Conservation (phyloP, 2,888 invertebrate species). For the Heliconius charithonia region DNA sequence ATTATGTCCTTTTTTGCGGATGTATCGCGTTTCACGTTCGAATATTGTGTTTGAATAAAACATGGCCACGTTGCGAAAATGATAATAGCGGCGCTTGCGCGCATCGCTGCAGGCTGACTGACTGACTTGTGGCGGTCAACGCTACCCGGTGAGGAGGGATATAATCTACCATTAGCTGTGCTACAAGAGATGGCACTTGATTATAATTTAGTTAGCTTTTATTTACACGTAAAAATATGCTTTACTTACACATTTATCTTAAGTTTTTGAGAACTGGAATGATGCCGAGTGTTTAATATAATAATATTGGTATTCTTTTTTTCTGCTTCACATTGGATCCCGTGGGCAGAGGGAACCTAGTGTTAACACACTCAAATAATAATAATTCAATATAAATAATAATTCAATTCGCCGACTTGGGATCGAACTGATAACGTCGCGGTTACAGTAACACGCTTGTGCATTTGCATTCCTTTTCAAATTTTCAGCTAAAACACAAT, state of each 20-base stretch:
- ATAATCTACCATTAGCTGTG: conserved; percentile 16
- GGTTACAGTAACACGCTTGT: no score
- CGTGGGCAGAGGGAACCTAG: no score
- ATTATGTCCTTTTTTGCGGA: conserved; percentile 37
- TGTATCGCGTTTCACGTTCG: conserved; percentile 39
- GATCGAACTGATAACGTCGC: no score
- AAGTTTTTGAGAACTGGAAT: not conserved
- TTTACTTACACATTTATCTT: not conserved
- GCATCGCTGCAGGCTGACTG: conserved; percentile 74
- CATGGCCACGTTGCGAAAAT: conserved; percentile 63
- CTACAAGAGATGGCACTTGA: conserved; percentile 10
- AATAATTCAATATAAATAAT: no score
- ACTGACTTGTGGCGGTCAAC: conserved; percentile 62
- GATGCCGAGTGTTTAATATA: not conserved
- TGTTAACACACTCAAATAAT: no score
- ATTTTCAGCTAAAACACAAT: not conserved
- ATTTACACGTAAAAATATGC: not conserved
- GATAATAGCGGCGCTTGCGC: conserved; percentile 71
- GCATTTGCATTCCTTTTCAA: not conserved
- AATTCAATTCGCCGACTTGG: no score
- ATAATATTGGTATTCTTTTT: no score
- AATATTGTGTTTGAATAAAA: conserved; percentile 49
- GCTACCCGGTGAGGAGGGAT: conserved; percentile 56
- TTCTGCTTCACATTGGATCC: no score
- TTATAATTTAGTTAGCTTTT: not conserved